These are phyloP conservation scores for Synanthedon tipuliformis DNA, from an alignment of 2,888 invertebrate genomes.

Conservation along the genomic window DNA sequence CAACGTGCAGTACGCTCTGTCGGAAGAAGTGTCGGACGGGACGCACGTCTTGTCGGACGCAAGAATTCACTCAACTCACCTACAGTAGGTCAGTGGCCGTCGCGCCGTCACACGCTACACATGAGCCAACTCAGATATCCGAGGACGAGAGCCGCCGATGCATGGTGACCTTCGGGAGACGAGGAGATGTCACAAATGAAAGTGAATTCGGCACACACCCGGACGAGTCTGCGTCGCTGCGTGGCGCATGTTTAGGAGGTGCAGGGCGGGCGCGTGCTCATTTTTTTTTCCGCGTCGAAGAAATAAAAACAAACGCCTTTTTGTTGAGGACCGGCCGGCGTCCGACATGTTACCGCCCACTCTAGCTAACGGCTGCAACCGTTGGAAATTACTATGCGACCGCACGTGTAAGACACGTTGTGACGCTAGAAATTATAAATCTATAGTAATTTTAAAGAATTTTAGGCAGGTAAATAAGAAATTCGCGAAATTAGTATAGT, in stretches of 20 bases:
- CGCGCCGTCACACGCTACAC: slow-evolving; percentile 38
- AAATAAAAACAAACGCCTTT: slow-evolving; percentile 70
- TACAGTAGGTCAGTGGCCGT: slow-evolving; percentile 56
- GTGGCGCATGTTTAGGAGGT: slow-evolving; percentile 71
- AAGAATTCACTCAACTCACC: slow-evolving; percentile 52
- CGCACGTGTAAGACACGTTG: neutral
- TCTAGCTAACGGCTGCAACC: slow-evolving; percentile 5
- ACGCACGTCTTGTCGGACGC: slow-evolving; percentile 44
- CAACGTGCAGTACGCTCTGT: slow-evolving; percentile 6
- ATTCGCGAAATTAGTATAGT: slow-evolving; percentile 7
- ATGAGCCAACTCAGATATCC: slow-evolving; percentile 1
- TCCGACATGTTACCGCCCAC: slow-evolving; percentile 13
- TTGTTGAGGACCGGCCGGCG: slow-evolving; percentile 50
- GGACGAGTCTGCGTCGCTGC: slow-evolving; percentile 66
- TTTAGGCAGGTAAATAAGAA: slow-evolving; percentile 11
- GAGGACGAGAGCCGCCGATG: slow-evolving; percentile 29
- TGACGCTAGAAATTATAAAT: slow-evolving; percentile 2
- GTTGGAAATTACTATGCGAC: neutral
- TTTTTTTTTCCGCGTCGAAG: slow-evolving; percentile 61
- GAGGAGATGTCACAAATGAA: slow-evolving; percentile 69
- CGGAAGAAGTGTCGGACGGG: slow-evolving; percentile 15
- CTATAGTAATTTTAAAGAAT: slow-evolving; percentile 13
- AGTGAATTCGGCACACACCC: slow-evolving; percentile 68
- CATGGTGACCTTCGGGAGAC: slow-evolving; percentile 67
- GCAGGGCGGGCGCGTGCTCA: slow-evolving; percentile 67